Conservation (phyloP, 2,888 invertebrate species). For the Parnassius glacialis region DNA sequence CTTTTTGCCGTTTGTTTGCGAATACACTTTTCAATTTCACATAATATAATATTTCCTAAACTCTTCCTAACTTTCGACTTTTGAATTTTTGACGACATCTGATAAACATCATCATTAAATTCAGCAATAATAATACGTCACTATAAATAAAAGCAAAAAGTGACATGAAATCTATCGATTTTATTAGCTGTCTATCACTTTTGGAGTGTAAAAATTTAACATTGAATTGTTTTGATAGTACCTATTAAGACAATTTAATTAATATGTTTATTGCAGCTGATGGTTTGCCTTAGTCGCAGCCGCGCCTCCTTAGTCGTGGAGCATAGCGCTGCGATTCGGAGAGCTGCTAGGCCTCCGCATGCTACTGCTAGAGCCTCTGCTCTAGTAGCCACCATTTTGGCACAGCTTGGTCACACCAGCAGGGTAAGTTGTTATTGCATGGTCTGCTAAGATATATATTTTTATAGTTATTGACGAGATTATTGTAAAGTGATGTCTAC, state of each 20-base stretch:
- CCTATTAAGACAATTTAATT: neutral
- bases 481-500: neutral
- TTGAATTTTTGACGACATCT: too few relatives aligned
- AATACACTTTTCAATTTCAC: too few relatives aligned
- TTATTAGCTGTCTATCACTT: too few relatives aligned
- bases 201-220: too few relatives aligned
- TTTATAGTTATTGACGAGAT: neutral
- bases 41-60: too few relatives aligned
- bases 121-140: too few relatives aligned
- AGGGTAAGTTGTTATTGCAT: slow-evolving; percentile 68
- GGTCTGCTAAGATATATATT: neutral
- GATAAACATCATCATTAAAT: too few relatives aligned
- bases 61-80: too few relatives aligned
- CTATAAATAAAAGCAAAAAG: too few relatives aligned
- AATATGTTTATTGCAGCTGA: slow-evolving; percentile 69
- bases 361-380: slow-evolving; percentile 83
- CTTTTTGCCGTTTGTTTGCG: too few relatives aligned
- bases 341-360: slow-evolving; percentile 81
- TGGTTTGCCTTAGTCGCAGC: slow-evolving; percentile 87
- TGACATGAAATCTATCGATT: too few relatives aligned
- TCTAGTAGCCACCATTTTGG: slow-evolving; percentile 85
- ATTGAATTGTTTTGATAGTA: too few relatives aligned
- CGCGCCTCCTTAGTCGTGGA: slow-evolving; percentile 86
- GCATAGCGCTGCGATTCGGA: slow-evolving; percentile 85
- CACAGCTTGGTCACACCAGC: slow-evolving; percentile 86